Conservation (phyloP, 2,797 vertebrate species). For the Phalloptychus januarius region DNA sequence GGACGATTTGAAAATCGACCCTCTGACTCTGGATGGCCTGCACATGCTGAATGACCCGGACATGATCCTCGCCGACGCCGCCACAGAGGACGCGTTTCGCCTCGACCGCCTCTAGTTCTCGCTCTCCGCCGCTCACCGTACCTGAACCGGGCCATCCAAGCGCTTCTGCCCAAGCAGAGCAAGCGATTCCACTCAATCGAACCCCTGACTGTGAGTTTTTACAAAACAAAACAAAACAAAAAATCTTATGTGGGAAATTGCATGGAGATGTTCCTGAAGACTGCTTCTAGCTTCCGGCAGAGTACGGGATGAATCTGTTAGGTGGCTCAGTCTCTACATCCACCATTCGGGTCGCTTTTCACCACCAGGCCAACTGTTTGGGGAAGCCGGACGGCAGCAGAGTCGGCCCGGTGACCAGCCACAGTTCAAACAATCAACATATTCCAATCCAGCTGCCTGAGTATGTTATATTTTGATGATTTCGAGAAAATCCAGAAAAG, state of each 20-base stretch:
- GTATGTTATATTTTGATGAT: constrained; percentile 36
- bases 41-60: constrained; percentile 98
- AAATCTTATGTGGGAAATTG: background rate
- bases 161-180: background rate
- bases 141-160: background rate
- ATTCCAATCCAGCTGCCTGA: constrained; percentile 17
- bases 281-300: constrained; percentile 26
- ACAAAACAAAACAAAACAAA: background rate
- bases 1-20: constrained; percentile 98
- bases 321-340: constrained; percentile 26
- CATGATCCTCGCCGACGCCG: constrained; percentile 93
- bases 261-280: constrained; percentile 29
- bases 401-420: constrained; percentile 25
- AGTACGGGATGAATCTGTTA: constrained; percentile 23
- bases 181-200: constrained; percentile 10
- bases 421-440: constrained; percentile 12
- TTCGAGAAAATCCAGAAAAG: constrained; percentile 38
- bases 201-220: background rate
- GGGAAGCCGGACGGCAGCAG: constrained; percentile 26
- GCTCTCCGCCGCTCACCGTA: constrained; percentile 1
- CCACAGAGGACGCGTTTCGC: constrained; percentile 97
- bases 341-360: constrained; percentile 32
- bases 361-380: constrained; percentile 20
- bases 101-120: constrained; percentile 93
- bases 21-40: constrained; percentile 94